Evolutionary conservation across 2,113 vertebrate species (phyloP).

Genomic region (Zosterops hypoxanthus): DNA sequence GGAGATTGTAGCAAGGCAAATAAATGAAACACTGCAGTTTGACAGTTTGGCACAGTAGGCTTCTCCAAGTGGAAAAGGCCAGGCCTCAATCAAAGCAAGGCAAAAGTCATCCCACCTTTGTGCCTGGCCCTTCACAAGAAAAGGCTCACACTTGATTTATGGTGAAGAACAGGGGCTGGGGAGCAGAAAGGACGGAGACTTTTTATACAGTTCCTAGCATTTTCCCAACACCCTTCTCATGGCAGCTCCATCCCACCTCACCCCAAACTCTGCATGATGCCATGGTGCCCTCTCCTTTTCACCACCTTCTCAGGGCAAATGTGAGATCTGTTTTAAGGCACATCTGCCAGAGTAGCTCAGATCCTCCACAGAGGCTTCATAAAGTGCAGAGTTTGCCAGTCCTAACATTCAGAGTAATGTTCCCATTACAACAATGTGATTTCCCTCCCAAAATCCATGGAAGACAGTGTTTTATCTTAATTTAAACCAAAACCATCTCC

Average conservation of each 20-base stretch:
- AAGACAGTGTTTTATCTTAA: constrained; percentile 34
- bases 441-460: constrained; percentile 37
- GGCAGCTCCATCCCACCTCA: neutral
- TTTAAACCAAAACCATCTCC: constrained; percentile 41
- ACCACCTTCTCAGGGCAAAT: neutral
- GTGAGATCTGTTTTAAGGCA: neutral
- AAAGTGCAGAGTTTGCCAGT: constrained; percentile 18
- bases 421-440: constrained; percentile 34
- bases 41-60: neutral
- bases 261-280: neutral
- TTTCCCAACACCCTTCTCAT: neutral
- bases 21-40: neutral
- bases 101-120: neutral
- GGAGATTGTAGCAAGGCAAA: neutral
- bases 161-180: neutral
- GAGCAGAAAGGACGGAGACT: neutral
- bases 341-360: neutral
- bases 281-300: neutral
- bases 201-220: neutral
- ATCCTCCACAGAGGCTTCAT: neutral
- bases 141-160: neutral
- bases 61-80: neutral
- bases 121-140: neutral
- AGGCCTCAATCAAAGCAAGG: neutral
- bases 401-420: neutral